Evolutionary conservation across 1,140 invertebrate genomes (phyloP).

Genomic region (Cotesia vestalis): DNA sequence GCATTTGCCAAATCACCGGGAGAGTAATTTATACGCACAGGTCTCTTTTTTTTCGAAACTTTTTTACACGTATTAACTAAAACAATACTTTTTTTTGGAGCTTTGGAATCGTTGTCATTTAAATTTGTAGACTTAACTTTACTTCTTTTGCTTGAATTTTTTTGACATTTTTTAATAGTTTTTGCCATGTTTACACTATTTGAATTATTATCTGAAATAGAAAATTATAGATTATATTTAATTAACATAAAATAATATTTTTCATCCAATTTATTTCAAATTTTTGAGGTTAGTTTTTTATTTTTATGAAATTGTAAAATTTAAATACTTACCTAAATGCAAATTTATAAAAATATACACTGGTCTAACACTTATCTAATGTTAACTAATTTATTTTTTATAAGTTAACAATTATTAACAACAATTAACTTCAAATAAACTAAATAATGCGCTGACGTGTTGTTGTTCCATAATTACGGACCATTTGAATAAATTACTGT

Average conservation of each 20-base stretch:
- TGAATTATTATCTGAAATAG: not conserved
- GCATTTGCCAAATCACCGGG: not conserved
- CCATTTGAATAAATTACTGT: not conserved
- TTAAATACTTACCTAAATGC: not conserved
- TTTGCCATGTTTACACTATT: not conserved
- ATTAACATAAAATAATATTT: constrained; percentile 2
- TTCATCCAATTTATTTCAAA: not conserved
- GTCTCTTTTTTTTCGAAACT: not conserved
- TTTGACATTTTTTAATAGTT: not conserved
- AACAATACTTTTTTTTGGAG: not conserved
- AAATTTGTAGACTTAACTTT: not conserved
- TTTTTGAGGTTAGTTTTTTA: not conserved
- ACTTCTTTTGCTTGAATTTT: not conserved
- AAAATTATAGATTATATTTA: not conserved
- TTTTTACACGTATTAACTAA: constrained; percentile 10
- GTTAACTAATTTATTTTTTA: not conserved
- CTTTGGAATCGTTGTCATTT: not conserved
- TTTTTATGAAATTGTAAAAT: not conserved
- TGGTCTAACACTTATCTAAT: not conserved
- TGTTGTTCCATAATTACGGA: not conserved
- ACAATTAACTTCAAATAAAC: not conserved
- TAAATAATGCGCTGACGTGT: not conserved
- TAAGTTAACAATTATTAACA: not conserved
- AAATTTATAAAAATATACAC: constrained; percentile 7
- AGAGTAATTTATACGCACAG: not conserved